Conservation (phyloP, 1,140 invertebrate species). For the Dinothrombium tinctorium region DNA sequence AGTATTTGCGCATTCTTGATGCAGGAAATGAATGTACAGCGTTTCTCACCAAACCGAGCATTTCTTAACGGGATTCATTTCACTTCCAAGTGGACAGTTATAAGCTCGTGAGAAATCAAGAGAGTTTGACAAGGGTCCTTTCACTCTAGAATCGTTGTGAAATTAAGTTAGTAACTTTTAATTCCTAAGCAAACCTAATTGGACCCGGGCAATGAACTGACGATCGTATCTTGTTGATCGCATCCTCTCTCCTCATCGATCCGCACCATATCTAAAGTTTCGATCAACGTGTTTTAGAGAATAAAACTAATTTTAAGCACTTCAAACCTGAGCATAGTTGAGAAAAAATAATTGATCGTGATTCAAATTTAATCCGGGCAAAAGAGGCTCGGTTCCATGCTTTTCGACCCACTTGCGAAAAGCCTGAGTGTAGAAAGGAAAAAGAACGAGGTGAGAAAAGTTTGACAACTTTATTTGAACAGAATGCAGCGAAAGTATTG, state of each 20-base stretch:
- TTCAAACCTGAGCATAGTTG: constrained; percentile 36
- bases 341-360: constrained; percentile 71
- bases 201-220: constrained; percentile 84
- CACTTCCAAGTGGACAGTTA: constrained; percentile 38
- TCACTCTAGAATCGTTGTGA: constrained; percentile 28
- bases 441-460: neutral
- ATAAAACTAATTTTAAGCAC: neutral
- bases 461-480: neutral
- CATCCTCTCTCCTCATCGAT: constrained; percentile 83
- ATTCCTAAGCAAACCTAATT: constrained; percentile 31
- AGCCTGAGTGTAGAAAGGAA: no score
- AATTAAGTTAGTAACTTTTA: neutral
- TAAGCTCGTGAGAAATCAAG: constrained; percentile 57
- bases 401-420: constrained; percentile 17
- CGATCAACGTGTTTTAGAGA: neutral
- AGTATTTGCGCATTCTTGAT: no score
- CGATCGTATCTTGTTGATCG: constrained; percentile 71
- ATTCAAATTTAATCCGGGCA: constrained; percentile 17
- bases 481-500: neutral
- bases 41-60: constrained; percentile 81
- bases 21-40: no score
- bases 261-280: constrained; percentile 71
- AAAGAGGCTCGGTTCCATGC: constrained; percentile 13
- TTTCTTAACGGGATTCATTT: constrained; percentile 74
- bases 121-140: constrained; percentile 77